Evolutionary conservation across 2,888 invertebrate species (phyloP).

Genomic region (Tribolium freemani): DNA sequence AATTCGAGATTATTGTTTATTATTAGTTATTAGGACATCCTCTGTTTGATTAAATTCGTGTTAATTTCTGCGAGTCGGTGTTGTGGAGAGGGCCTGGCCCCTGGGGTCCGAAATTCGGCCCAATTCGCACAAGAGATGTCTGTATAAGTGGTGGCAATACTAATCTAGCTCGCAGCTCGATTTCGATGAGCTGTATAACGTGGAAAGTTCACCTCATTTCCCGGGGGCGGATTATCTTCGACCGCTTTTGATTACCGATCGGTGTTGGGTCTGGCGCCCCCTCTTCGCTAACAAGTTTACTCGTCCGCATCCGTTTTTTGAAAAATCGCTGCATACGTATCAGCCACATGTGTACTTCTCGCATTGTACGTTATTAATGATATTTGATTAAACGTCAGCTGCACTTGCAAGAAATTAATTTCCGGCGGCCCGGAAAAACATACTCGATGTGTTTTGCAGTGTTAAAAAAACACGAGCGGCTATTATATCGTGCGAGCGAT

Average conservation of each 20-base stretch:
- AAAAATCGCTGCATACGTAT: neutral
- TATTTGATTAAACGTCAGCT: slow-evolving; percentile 44
- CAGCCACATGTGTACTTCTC: slow-evolving; percentile 1
- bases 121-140: slow-evolving; percentile 20
- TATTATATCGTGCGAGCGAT: slow-evolving; percentile 16
- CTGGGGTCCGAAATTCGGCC: neutral
- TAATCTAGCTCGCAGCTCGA: slow-evolving; percentile 30
- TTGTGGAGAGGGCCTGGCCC: neutral
- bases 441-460: slow-evolving; percentile 8
- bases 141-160: slow-evolving; percentile 23
- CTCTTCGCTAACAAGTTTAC: neutral
- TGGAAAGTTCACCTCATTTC: slow-evolving; percentile 38
- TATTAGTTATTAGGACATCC: neutral
- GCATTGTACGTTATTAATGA: slow-evolving; percentile 30
- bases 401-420: slow-evolving; percentile 45
- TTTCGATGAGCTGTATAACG: slow-evolving; percentile 37
- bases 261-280: slow-evolving; percentile 23
- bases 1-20: too few relatives aligned
- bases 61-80: slow-evolving; percentile 1
- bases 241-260: slow-evolving; percentile 38
- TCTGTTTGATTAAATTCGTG: neutral
- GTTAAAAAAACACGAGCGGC: slow-evolving; percentile 20
- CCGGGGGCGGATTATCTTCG: slow-evolving; percentile 39
- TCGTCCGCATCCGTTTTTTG: neutral
- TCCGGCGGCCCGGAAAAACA: slow-evolving; percentile 25